Conservation (phyloP, 2,888 invertebrate species). For the Quadroppia sp. region DNA sequence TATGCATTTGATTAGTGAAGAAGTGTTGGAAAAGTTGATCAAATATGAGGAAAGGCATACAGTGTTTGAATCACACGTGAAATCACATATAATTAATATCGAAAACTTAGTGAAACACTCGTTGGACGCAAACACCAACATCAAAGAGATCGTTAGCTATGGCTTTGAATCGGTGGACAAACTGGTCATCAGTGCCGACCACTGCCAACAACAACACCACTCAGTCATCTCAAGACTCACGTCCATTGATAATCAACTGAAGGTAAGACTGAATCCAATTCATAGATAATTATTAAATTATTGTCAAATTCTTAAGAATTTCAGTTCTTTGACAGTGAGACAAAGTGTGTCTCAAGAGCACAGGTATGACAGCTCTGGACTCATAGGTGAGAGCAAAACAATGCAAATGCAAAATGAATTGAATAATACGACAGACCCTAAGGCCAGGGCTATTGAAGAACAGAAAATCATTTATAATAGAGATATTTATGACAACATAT, state of each 20-base stretch:
- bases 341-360: neutral
- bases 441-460: neutral
- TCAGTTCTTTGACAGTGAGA: neutral
- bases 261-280: neutral
- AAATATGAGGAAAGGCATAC: constrained; percentile 45
- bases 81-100: constrained; percentile 27
- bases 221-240: neutral
- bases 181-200: neutral
- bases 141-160: constrained; percentile 29
- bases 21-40: constrained; percentile 44
- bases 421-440: neutral
- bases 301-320: neutral
- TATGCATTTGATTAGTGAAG: constrained; percentile 44
- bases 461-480: neutral
- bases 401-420: neutral
- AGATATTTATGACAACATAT: constrained; percentile 18
- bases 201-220: neutral
- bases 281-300: neutral
- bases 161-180: constrained; percentile 5
- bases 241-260: neutral
- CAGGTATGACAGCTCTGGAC: neutral
- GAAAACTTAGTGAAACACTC: constrained; percentile 26
- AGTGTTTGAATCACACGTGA: constrained; percentile 31
- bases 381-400: neutral
- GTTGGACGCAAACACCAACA: constrained; percentile 27